Evolutionary conservation across 1,140 invertebrate species (phyloP), one percentile per base, ranked within the genome.

Genomic region (Chlorops oryzae): DNA sequence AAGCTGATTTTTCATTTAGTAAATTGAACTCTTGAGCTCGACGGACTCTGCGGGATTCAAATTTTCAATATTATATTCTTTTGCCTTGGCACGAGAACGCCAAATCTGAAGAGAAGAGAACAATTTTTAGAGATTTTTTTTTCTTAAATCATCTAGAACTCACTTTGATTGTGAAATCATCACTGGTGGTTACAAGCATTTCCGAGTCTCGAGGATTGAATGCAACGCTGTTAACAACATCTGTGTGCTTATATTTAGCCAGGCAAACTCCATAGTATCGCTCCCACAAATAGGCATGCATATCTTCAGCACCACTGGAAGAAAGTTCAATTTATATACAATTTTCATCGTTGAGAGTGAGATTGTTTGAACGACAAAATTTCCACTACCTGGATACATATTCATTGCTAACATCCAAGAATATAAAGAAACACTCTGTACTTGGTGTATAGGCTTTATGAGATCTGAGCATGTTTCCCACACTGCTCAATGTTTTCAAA

Each of bases 301-400:
- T 84, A 68, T 92, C 88, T 75, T 93, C 90, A 25, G 90, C 88
- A 18, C 90, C 90, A 74, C 89, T 89, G 63, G 35, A 62, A 54
- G 55, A 39, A 51, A n/a, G n/a, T 49, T 43, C 17, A 47, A 28
- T 5, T 50, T 25, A n/a, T 15, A 20, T 32, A 34, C 24, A 46
- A 5, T 46, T 21, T 46, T 46, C n/a, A n/a, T n/a, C n/a, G n/a
- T n/a, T n/a, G n/a, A n/a, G 15, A 12, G 15, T 17, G 32, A 13
- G 9, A 22, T 24, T 25, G 10, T 24, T 15, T 40, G n/a, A 10
- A n/a, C n/a, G n/a, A n/a, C n/a, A n/a, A n/a, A n/a, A n/a, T n/a
- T n/a, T n/a, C n/a, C n/a, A n/a, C n/a, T 75, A 88, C 87, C 87
- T 92, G 25, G 88, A 88, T 7, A 93, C 87, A 75, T 89, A 92